Evolutionary conservation across 2,888 invertebrate species (phyloP), one percentile per base, ranked within the genome.

Genomic region (Notodonta ziczac): DNA sequence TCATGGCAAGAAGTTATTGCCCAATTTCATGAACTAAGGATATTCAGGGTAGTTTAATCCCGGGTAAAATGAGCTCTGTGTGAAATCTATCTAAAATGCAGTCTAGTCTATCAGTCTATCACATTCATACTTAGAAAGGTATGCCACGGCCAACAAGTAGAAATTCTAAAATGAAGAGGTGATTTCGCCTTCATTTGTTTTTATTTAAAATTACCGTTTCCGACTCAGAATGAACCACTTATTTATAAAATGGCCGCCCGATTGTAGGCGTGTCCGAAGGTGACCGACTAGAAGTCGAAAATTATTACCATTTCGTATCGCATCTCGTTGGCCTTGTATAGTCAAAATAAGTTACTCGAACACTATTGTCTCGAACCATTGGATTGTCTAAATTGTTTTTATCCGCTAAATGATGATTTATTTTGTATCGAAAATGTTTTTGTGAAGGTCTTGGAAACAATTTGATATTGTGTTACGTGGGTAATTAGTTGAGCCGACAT

Each of bases 11-110:
- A 71, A 69, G 66, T 71, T 74, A 73, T 73, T 65, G 58, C 72
- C 63, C 62, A 67, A 74, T 73, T 67, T 72, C 65, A 69, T 74
- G 74, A 73, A 67, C 69, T 72, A 56, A 57, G 58, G 72, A 66
- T 74, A 24, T 24, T 24, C 69, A 55, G 62, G 66, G 65, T 64
- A 64, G 61, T 72, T 69, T 72, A 74, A 72, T 74, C 63, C 64
- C 56, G 62, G 72, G 69, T 67, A 71, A 71, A 71, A 73, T 74
- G 66, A 65, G 63, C 59, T 71, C 59, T 56, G 56, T 69, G 66
- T 66, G 65, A 73, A 71, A 65, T 60, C 69, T 14, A 66, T 73
- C 63, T 61, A 32, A 14, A 24, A 24, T 51, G 58, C 58, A 69
- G 74, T 63, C 63, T 54, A 54, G 63, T 32, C 13, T 44, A 56